phyloP scores from a whole-genome alignment of 2,888 invertebrate species.

The Meta bourneti region DNA sequence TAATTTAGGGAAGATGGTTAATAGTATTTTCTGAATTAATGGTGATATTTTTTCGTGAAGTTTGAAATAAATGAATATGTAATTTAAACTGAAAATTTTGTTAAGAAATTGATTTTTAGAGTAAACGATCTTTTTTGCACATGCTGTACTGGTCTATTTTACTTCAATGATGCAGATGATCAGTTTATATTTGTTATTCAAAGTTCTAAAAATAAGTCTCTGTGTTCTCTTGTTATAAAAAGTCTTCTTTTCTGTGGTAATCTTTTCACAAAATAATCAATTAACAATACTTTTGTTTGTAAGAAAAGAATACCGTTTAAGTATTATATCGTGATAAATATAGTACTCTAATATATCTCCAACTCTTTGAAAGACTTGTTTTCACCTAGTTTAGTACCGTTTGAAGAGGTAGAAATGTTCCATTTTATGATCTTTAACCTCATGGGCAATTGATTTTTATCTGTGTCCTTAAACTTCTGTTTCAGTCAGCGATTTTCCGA shows the following conservation, averaged over 20 bases:
- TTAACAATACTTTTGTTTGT: not conserved
- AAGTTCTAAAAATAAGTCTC: not conserved
- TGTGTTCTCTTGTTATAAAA: not conserved
- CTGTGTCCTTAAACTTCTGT: not conserved
- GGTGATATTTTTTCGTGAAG: too few species aligned
- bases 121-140: too few species aligned
- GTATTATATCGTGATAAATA: not conserved
- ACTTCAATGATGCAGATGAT: not conserved
- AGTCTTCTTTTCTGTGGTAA: not conserved
- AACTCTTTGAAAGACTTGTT: constrained; percentile 27
- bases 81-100: not conserved
- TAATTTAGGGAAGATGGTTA: too few species aligned
- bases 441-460: constrained; percentile 59
- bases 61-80: too few species aligned
- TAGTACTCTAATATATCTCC: not conserved
- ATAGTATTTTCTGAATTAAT: too few species aligned
- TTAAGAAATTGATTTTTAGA: not conserved
- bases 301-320: not conserved
- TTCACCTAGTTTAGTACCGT: constrained; percentile 36
- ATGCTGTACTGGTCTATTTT: too few species aligned
- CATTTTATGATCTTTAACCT: constrained; percentile 34
- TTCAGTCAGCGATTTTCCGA: constrained; percentile 20
- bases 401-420: constrained; percentile 9
- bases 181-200: not conserved
- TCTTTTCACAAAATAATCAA: not conserved